Evolutionary conservation across 2,888 invertebrate species (phyloP).

Genomic region (Tethea ocularis): DNA sequence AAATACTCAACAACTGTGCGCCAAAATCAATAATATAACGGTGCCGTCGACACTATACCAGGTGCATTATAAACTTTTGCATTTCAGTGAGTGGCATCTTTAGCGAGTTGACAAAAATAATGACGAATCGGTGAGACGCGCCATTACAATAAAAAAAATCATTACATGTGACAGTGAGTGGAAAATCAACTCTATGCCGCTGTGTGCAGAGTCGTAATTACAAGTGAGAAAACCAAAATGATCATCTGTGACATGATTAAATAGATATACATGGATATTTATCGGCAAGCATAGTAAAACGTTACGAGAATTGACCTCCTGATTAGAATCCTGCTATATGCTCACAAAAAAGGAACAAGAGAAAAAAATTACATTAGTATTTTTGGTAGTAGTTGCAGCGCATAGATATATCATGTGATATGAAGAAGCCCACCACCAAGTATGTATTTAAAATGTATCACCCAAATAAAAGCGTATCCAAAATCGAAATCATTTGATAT

Average conservation of each 20-base stretch:
- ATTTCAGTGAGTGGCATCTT: slow-evolving; percentile 84
- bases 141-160: slow-evolving; percentile 73
- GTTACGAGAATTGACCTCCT: slow-evolving; percentile 81
- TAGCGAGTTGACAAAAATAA: slow-evolving; percentile 49
- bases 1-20: slow-evolving; percentile 84
- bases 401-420: slow-evolving; percentile 41
- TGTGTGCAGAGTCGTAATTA: slow-evolving; percentile 53
- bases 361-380: slow-evolving; percentile 81
- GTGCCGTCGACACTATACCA: slow-evolving; percentile 83
- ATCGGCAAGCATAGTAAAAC: slow-evolving; percentile 80
- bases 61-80: slow-evolving; percentile 81
- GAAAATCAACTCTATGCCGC: slow-evolving; percentile 65
- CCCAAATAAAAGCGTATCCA: slow-evolving; percentile 7
- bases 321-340: slow-evolving; percentile 82
- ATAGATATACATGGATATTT: slow-evolving; percentile 65
- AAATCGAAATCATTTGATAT: background rate
- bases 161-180: slow-evolving; percentile 90
- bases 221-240: slow-evolving; percentile 57
- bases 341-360: slow-evolving; percentile 78
- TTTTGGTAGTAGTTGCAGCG: slow-evolving; percentile 56
- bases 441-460: slow-evolving; percentile 34
- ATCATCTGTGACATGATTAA: slow-evolving; percentile 63
- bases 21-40: slow-evolving; percentile 81
- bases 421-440: slow-evolving; percentile 63
- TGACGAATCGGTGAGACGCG: slow-evolving; percentile 57